These are phyloP conservation scores for Lasioglossum calceatum DNA, from an alignment of 2,888 invertebrate species.

Conservation along the genomic window DNA sequence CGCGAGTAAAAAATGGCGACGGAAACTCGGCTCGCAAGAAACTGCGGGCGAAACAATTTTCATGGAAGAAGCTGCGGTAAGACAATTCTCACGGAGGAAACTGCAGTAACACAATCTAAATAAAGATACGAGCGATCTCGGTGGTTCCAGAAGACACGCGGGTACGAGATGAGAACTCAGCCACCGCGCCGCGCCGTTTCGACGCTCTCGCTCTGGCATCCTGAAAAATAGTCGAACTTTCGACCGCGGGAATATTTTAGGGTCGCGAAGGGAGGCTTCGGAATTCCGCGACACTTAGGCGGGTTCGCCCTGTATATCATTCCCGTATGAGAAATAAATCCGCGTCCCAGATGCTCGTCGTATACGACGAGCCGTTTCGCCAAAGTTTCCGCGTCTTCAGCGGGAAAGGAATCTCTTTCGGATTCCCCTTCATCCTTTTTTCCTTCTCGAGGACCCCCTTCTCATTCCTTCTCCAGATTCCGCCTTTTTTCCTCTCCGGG, in stretches of 20 bases:
- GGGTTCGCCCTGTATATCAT: conserved; percentile 29
- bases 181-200: neutral
- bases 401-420: conserved; percentile 22
- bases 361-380: conserved; percentile 15
- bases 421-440: neutral
- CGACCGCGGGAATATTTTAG: conserved; percentile 34
- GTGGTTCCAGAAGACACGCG: neutral
- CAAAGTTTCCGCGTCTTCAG: conserved; percentile 39
- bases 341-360: conserved; percentile 39
- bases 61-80: neutral
- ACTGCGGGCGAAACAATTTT: conserved; percentile 7
- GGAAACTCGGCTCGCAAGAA: neutral
- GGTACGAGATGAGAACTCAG: neutral
- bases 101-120: neutral
- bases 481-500: neutral
- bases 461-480: neutral
- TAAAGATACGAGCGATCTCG: conserved; percentile 6
- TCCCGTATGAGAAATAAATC: conserved; percentile 53
- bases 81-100: conserved; percentile 1
- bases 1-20: neutral
- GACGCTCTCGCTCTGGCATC: neutral
- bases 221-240: conserved; percentile 43
- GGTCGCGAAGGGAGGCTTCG: conserved; percentile 14
- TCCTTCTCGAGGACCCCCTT: neutral
- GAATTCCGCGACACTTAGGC: conserved; percentile 29